Evolutionary conservation across 1,140 invertebrate species (phyloP), one percentile per base, ranked within the genome.

Genomic region (Drosophila funebris): DNA sequence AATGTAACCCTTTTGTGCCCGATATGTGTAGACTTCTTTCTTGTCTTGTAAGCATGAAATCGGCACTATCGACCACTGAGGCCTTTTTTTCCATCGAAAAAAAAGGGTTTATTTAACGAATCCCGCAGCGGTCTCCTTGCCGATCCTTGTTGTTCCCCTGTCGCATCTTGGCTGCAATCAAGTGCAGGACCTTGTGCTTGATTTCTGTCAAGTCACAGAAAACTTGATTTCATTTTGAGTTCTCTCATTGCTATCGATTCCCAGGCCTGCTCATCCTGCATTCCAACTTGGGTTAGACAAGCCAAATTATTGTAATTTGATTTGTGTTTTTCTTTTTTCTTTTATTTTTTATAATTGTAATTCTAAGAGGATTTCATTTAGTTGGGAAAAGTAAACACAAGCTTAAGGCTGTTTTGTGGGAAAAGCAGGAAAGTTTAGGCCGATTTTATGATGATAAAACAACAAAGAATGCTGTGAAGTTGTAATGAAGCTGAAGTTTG

Each of bases 131-230:
- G 76, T 36, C n/a, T n/a, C 11, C 8, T 4, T 11, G 11, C 29
- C n/a, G n/a, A n/a, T n/a, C n/a, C n/a, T n/a, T n/a, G n/a, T n/a
- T n/a, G n/a, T n/a, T n/a, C n/a, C 18, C 50, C 22, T 31, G 44
- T 50, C 36, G 48, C 69, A 58, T 63, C 57, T 27, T 50, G 54
- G 18, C 5, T 44, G 61, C 57, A 72, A 83, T 83, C 79, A 83
- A 83, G 79, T 83, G 79, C 70, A 53, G 53, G 58, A 41, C 43
- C 44, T 50, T 61, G 52, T 53, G 63, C 79, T 83, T 83, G 79
- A 83, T 83, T 83, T 83, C 79, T 72, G 79, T 78, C 75, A 83
- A 83, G 79, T 74, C 79, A 83, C 61, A 70, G 60, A 77, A 82
- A 83, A 83, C 61, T 63, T 54, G 79, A 78, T 67, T 78, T 67